Conservation (phyloP, 2,113 vertebrate genomes). For the Synodontis membranacea region DNA sequence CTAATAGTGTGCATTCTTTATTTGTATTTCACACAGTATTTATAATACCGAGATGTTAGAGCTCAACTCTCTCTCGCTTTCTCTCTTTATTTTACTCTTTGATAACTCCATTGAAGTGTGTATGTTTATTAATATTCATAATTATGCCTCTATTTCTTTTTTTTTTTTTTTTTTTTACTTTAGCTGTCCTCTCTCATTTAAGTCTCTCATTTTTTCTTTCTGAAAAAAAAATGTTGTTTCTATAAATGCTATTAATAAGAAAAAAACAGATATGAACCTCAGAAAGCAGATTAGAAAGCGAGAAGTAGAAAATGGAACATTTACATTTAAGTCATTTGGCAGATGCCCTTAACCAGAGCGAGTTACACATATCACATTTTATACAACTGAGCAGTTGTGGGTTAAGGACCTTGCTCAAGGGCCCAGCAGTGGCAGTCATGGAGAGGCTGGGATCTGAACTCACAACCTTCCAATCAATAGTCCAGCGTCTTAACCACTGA, state of each 20-base stretch:
- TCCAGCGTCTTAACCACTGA: too few species aligned
- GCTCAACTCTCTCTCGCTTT: background rate
- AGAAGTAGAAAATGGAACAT: background rate
- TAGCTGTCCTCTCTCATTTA: background rate
- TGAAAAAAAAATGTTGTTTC: background rate
- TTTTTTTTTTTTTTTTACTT: background rate
- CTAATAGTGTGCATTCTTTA: background rate
- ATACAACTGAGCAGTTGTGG: too few species aligned
- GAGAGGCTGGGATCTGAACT: too few species aligned
- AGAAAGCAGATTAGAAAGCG: background rate
- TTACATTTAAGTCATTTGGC: too few species aligned
- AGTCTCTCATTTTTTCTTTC: constrained; percentile 51
- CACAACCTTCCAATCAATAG: too few species aligned
- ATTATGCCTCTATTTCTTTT: background rate
- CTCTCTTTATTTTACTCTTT: background rate
- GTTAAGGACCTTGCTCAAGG: too few species aligned
- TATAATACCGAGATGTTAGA: background rate
- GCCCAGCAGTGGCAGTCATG: too few species aligned
- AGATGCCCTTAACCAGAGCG: too few species aligned
- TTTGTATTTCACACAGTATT: background rate
- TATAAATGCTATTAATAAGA: background rate
- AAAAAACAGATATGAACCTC: background rate
- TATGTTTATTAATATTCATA: background rate
- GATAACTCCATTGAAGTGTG: background rate
- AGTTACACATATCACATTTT: too few species aligned